Percentiles rank a stretch among this genome's conserved stretches.
These are phyloP conservation scores for Ceratothoa steindachneri DNA, from an alignment of 2,888 invertebrate genomes.

Conservation along the genomic window DNA sequence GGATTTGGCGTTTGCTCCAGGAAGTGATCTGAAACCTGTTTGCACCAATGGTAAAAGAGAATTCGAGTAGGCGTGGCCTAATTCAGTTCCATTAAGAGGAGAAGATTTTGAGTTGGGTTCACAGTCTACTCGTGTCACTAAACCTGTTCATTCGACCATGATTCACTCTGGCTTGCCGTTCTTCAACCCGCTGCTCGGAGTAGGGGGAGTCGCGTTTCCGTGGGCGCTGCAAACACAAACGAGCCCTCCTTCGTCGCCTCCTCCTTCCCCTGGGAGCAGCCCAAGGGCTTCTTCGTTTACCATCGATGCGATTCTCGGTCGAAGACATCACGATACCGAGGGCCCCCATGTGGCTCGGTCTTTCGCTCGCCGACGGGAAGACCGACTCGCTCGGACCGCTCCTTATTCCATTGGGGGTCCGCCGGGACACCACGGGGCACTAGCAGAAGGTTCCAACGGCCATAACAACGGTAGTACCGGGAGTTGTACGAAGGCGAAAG, in stretches of 20 bases:
- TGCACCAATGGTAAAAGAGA: not conserved
- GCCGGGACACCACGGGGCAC: not conserved
- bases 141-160: slow-evolving; percentile 15
- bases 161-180: slow-evolving; percentile 43
- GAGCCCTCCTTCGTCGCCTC: slow-evolving; percentile 41
- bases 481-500: slow-evolving; percentile 30
- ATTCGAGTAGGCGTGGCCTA: not conserved
- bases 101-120: not conserved
- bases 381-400: slow-evolving; percentile 23
- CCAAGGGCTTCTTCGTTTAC: slow-evolving; percentile 42
- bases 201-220: slow-evolving; percentile 2
- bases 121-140: slow-evolving; percentile 1
- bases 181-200: slow-evolving; percentile 39
- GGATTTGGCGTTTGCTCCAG: not conserved
- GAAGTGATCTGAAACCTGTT: not conserved
- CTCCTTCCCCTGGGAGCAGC: slow-evolving; percentile 26
- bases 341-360: slow-evolving; percentile 22
- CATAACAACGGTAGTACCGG: slow-evolving; percentile 7
- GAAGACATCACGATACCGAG: slow-evolving; percentile 14
- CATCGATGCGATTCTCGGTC: slow-evolving; percentile 47
- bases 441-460: not conserved
- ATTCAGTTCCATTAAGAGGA: slow-evolving; percentile 6
- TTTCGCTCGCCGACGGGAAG: slow-evolving; percentile 20
- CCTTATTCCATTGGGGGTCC: slow-evolving; percentile 21
- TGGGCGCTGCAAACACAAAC: slow-evolving; percentile 21